phyloP scores from a whole-genome alignment of 2,888 invertebrate genomes.

The Fragum sueziense region DNA sequence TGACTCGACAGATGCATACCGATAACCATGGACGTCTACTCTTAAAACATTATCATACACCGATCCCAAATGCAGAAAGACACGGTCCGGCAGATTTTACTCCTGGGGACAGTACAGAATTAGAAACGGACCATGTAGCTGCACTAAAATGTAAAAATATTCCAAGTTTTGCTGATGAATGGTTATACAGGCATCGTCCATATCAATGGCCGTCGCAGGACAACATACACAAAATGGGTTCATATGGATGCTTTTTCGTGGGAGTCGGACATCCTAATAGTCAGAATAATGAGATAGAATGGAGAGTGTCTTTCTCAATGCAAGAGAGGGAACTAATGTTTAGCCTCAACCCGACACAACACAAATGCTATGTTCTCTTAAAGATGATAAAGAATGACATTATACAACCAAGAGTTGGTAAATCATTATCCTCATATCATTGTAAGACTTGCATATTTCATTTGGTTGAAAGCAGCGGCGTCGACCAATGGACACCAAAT shows the following conservation, averaged over 20 bases:
- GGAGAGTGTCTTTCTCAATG: slow-evolving; percentile 33
- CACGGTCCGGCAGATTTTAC: slow-evolving; percentile 3
- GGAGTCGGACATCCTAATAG: slow-evolving; percentile 19
- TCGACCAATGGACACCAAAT: background rate
- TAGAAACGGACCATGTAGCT: background rate
- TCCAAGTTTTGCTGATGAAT: background rate
- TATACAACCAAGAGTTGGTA: background rate
- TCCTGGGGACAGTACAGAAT: background rate
- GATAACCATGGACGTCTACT: background rate
- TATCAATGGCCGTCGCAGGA: slow-evolving; percentile 3
- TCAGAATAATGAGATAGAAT: slow-evolving; percentile 5
- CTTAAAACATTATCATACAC: no score
- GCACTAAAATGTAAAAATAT: background rate
- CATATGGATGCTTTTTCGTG: slow-evolving; percentile 15
- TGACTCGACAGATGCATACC: no score
- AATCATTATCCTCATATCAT: slow-evolving; percentile 21
- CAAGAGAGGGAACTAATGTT: slow-evolving; percentile 31
- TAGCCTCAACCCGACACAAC: slow-evolving; percentile 19
- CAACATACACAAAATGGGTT: background rate
- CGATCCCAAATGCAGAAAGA: background rate
- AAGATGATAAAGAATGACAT: slow-evolving; percentile 26
- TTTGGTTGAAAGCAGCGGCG: background rate
- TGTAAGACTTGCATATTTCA: slow-evolving; percentile 25
- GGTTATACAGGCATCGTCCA: background rate
- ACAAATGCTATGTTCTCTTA: slow-evolving; percentile 35